Base-by-base conservation (phyloP, 30 jellyfish, hydroid and myxozoan species). In the Hydra vulgaris region DNA sequence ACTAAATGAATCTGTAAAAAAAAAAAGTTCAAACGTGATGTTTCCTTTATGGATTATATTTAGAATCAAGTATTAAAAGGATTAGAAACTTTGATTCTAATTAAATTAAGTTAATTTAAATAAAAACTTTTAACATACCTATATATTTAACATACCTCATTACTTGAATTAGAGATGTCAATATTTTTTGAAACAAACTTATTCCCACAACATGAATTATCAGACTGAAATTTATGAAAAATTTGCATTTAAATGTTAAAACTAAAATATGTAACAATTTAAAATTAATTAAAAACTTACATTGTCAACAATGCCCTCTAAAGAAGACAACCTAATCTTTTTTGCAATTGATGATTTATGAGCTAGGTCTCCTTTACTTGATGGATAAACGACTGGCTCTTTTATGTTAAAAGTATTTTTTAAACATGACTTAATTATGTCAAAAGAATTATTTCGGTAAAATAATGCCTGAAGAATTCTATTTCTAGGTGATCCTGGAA, bases 401-500 rank as follows among this genome's bases (percentile, higher is more conserved):
- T 40, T 40, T 40, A 40, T 40, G 61, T 40, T 40, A 40, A 40
- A 40, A 40, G 61, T 40, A 40, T 40, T 40, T 40, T 40, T 40
- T 40, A 40, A 40, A 40, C 61, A 40, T 40, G 61, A 40, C 61
- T 40, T 40, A 40, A 40, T 40, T 40, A 40, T 40, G 61, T 40
- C 61, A 40, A 40, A 8, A 70, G 76, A 70, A 70, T 70, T 25
- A 22, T 21, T 21, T 70, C 1, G 25, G 76, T 0, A 70, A 22
- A 21, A 21, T 25, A 70, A 22, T 21, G 76, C 76, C 27, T 70
- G 1, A 70, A 70, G 25, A 21, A 70, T 70, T 25, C 76, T 70
- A 70, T 70, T 70, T 70, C 76, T 70, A 70, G 76, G 76, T 70
- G 76, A 70, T 21, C 76, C 76, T 21, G 76, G 76, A 70, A 70